Base-by-base conservation (phyloP, 1,140 invertebrate genomes). In the Bombus difficillimus region DNA sequence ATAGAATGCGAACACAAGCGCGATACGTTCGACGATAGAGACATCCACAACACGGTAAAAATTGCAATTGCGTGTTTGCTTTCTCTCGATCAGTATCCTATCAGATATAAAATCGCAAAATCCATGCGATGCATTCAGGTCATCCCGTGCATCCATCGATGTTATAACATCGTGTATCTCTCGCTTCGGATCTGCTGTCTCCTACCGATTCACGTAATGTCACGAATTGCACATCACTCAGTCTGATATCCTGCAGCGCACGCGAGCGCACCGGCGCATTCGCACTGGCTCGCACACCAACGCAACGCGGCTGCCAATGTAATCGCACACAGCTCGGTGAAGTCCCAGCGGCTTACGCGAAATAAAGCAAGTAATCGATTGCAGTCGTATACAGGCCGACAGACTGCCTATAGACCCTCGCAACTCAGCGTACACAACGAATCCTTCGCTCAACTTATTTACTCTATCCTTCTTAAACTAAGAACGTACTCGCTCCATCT, bases 291-390 rank as follows among this genome's bases (percentile, higher is more conserved):
- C 74, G 28, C 3, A 72, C 77, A 74, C 53, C 18, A 62, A 77
- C 62, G 13, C 13, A 37, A 69, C 39, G 13, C 47, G n/a, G 34
- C 41, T 64, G 62, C 47, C 80, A 62, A 62, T 62, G 83, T 85
- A 89, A 89, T 89, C 76, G 59, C 53, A 66, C 47, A 72, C 47
- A 76, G 77, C 59, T 85, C 69, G 80, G 53, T 62, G 53, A 74
- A 75, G 74, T 83, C 59, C 68, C 69, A 64, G 22, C 53, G 72
- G 85, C 71, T 86, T 72, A 66, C 73, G 74, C 64, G 71, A 90
- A 89, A 90, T 89, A 90, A 89, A 89, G 77, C 75, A 68, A 79
- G 64, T 80, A 87, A 90, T 89, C 89, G 88, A 90, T 90, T 43
- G 88, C 72, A 37, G 37, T 39, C 76, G 74, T 62, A 37, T 34